Conservation (phyloP, 2,113 vertebrate genomes). For the Xiphophorus couchianus region DNA sequence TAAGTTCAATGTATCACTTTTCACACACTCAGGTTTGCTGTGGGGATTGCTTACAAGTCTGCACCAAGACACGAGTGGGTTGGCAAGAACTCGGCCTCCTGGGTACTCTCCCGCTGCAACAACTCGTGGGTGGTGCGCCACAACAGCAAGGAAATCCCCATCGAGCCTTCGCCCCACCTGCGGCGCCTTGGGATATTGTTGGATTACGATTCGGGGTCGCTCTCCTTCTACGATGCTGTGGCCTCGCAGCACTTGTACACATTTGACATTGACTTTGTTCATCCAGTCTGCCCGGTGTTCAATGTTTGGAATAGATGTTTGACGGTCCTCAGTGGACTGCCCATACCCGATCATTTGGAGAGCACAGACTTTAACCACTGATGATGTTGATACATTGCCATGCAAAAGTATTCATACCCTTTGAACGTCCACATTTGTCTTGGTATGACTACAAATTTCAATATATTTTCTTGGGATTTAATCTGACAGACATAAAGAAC, state of each 20-base stretch:
- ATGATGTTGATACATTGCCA: not conserved
- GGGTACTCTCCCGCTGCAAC: constrained; percentile 96
- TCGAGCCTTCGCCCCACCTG: constrained; percentile 93
- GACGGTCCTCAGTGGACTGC: constrained; percentile 95
- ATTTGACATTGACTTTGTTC: constrained; percentile 91
- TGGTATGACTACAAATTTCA: not conserved
- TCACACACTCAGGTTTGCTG: constrained; percentile 87
- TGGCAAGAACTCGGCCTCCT: constrained; percentile 93
- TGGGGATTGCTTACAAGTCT: constrained; percentile 95
- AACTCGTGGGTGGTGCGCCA: constrained; percentile 94
- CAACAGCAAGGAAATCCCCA: constrained; percentile 93
- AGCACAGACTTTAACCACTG: constrained; percentile 87
- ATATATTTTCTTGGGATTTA: not conserved
- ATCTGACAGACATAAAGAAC: not conserved
- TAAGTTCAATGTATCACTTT: not conserved
- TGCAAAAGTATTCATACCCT: not conserved
- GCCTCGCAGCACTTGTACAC: constrained; percentile 94
- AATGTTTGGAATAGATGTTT: constrained; percentile 98
- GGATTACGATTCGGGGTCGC: constrained; percentile 93
- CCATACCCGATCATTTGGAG: constrained; percentile 96
- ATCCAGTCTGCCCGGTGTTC: constrained; percentile 96
- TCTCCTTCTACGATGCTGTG: constrained; percentile 96
- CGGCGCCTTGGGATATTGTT: constrained; percentile 91
- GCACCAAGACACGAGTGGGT: constrained; percentile 97
- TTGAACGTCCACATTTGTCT: not conserved